phyloP scores from a whole-genome alignment of 1,140 invertebrate genomes.

The Drosophila micromelanica region DNA sequence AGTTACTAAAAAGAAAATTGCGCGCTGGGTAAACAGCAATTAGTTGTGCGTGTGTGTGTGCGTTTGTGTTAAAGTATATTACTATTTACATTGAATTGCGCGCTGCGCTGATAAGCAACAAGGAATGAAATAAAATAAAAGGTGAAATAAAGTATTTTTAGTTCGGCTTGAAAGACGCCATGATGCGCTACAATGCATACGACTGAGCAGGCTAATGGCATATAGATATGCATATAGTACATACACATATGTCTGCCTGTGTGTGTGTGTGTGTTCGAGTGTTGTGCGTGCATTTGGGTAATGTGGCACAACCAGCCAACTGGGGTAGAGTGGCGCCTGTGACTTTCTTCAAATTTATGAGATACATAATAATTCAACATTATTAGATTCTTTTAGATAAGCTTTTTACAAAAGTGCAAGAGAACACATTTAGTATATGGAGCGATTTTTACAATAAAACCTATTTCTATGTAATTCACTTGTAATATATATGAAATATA shows the following conservation, averaged over 20 bases:
- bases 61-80: conserved; percentile 29
- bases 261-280: too few relatives aligned
- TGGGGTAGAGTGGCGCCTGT: conserved; percentile 2
- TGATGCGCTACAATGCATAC: conserved; percentile 50
- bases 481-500: too few relatives aligned
- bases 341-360: neutral
- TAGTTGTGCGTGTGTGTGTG: conserved; percentile 54
- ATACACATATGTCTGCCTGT: neutral
- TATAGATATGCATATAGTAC: neutral
- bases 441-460: too few relatives aligned
- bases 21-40: conserved; percentile 74
- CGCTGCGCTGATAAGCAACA: conserved; percentile 55
- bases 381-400: too few relatives aligned
- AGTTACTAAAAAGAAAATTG: conserved; percentile 67
- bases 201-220: conserved; percentile 38
- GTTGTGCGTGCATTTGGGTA: neutral
- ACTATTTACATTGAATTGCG: conserved; percentile 42
- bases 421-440: too few relatives aligned
- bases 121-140: conserved; percentile 43
- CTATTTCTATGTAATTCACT: too few relatives aligned
- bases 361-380: too few relatives aligned
- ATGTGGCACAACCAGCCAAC: neutral
- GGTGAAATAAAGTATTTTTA: conserved; percentile 55
- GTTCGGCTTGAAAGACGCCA: conserved; percentile 43
- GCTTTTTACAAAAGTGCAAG: too few relatives aligned